Conservation (phyloP, 2,797 vertebrate species). For the Phalanger gymnotis region DNA sequence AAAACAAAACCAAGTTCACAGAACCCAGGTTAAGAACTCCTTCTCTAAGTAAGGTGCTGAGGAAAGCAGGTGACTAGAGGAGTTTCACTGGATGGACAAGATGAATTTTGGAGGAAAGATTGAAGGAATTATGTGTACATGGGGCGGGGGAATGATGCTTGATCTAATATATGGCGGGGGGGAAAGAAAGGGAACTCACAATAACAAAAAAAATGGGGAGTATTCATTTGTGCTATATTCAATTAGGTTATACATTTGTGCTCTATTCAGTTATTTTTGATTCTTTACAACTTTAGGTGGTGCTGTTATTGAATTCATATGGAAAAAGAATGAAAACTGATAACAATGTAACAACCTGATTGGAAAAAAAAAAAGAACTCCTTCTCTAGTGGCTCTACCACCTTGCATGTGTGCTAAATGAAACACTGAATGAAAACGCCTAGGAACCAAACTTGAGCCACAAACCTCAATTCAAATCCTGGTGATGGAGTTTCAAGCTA, state of each 20-base stretch:
- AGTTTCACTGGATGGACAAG: not conserved
- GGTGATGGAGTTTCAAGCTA: not conserved
- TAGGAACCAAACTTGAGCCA: not conserved
- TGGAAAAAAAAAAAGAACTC: not conserved
- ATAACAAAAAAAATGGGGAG: not conserved
- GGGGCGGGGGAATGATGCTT: not conserved
- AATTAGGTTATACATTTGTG: not conserved
- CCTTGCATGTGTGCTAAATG: not conserved
- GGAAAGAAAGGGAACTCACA: not conserved
- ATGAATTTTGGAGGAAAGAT: not conserved
- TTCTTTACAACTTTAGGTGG: not conserved
- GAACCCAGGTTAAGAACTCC: not conserved
- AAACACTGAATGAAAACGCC: not conserved
- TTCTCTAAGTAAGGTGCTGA: not conserved
- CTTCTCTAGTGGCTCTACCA: not conserved
- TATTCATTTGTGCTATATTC: not conserved
- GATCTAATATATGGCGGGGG: not conserved
- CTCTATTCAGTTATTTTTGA: not conserved
- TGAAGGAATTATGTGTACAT: not conserved
- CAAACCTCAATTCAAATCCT: not conserved
- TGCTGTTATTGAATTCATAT: not conserved
- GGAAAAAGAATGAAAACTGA: not conserved
- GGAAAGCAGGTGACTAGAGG: not conserved
- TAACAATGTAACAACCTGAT: fast-evolving
- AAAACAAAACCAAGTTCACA: not conserved